Conservation (phyloP, 1,140 invertebrate species). For the Lepeophtheirus salmonis region DNA sequence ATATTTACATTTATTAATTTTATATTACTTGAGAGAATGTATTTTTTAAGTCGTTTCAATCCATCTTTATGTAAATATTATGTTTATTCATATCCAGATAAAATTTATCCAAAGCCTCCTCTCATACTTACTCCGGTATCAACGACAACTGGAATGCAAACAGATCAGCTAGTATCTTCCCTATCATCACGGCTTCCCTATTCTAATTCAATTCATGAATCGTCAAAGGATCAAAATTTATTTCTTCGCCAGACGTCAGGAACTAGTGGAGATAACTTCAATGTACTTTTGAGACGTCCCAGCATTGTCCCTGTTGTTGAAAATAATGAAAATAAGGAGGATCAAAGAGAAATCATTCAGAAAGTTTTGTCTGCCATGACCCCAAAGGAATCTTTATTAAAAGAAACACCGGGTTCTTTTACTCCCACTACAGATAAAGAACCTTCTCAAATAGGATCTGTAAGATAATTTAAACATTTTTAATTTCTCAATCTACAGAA, state of each 20-base stretch:
- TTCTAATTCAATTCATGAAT: background rate
- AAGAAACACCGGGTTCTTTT: too few relatives aligned
- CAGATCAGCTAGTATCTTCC: background rate
- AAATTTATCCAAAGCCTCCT: background rate
- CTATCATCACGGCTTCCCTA: background rate
- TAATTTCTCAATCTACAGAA: too few relatives aligned
- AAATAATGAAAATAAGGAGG: background rate
- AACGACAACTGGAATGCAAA: background rate
- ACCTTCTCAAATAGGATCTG: too few relatives aligned
- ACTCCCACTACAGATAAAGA: too few relatives aligned
- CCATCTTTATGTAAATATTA: too few relatives aligned
- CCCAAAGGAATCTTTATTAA: background rate
- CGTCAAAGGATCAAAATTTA: too few relatives aligned
- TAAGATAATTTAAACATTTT: too few relatives aligned
- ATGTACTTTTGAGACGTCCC: background rate
- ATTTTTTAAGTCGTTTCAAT: too few relatives aligned
- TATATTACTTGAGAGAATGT: too few relatives aligned
- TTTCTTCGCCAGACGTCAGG: background rate
- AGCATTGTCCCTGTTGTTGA: background rate
- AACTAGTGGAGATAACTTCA: background rate
- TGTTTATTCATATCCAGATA: too few relatives aligned
- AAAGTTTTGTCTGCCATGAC: background rate
- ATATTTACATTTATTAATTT: too few relatives aligned
- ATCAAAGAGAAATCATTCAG: background rate
- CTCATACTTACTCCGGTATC: background rate